A percentile compares a stretch with the other conserved stretches of the same genome.
These are phyloP conservation scores for Rhyacophila evoluta DNA, from an alignment of 2,888 invertebrate genomes.

Conservation along the genomic window DNA sequence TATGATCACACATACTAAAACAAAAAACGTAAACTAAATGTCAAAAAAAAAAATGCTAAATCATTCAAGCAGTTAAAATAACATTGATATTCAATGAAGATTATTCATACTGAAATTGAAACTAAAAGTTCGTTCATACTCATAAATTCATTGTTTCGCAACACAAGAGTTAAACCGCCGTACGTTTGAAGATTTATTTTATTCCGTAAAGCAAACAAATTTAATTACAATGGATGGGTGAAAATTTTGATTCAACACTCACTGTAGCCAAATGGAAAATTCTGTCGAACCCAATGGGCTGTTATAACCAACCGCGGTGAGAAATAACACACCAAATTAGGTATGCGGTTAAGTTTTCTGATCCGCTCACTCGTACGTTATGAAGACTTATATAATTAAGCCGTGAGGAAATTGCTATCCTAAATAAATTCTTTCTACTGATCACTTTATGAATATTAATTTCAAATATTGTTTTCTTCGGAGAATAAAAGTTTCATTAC, in stretches of 20 bases:
- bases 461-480: background rate
- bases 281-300: background rate
- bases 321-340: background rate
- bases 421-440: background rate
- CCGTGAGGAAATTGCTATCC: background rate
- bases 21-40: too few relatives aligned
- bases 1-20: too few relatives aligned
- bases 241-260: background rate
- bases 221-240: background rate
- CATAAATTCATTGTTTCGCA: background rate
- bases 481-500: too few relatives aligned
- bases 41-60: too few relatives aligned
- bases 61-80: too few relatives aligned
- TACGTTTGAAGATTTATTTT: background rate
- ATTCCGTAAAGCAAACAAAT: background rate
- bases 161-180: background rate
- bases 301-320: background rate
- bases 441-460: background rate
- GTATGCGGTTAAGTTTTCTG: background rate
- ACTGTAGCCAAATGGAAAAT: background rate
- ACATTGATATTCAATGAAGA: too few relatives aligned
- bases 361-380: background rate
- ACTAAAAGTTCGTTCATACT: too few relatives aligned
- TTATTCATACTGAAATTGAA: too few relatives aligned
- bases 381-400: background rate